A percentile compares a stretch with the other conserved stretches of the same genome.
Evolutionary conservation across 2,113 vertebrate genomes (phyloP).

Genomic region (Corythoichthys intestinalis): DNA sequence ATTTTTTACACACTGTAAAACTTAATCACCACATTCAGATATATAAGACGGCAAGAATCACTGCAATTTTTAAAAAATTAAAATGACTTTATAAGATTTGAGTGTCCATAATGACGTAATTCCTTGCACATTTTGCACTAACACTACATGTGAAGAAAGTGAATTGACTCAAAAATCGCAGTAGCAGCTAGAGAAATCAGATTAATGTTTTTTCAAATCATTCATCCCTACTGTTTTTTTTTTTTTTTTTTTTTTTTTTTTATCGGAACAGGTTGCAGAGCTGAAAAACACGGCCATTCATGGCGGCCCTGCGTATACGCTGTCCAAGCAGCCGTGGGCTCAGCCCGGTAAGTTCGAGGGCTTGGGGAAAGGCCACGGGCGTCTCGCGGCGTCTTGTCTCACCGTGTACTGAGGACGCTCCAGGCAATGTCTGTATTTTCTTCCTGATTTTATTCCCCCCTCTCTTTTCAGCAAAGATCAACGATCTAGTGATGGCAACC

Average conservation of each 20-base stretch:
- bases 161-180: too few relatives aligned
- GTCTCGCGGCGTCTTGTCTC: slow-evolving; percentile 43
- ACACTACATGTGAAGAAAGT: too few relatives aligned
- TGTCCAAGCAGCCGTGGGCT: slow-evolving; percentile 94
- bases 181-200: too few relatives aligned
- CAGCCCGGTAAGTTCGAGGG: slow-evolving; percentile 82
- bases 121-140: too few relatives aligned
- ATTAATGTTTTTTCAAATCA: too few relatives aligned
- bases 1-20: too few relatives aligned
- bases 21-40: too few relatives aligned
- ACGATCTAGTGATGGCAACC: slow-evolving; percentile 84
- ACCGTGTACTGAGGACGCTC: slow-evolving; percentile 32
- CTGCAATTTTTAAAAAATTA: too few relatives aligned
- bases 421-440: slow-evolving; percentile 46
- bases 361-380: slow-evolving; percentile 33
- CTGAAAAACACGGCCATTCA: slow-evolving; percentile 90
- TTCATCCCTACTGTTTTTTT: too few relatives aligned
- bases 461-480: slow-evolving; percentile 85
- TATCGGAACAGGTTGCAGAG: slow-evolving; percentile 78
- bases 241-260: not conserved
- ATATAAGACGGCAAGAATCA: too few relatives aligned
- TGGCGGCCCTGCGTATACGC: slow-evolving; percentile 89
- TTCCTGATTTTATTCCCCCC: slow-evolving; percentile 19
- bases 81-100: too few relatives aligned
- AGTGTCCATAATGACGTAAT: too few relatives aligned